Evolutionary conservation across 2,888 invertebrate species (phyloP).

Genomic region (Agelastica alni): DNA sequence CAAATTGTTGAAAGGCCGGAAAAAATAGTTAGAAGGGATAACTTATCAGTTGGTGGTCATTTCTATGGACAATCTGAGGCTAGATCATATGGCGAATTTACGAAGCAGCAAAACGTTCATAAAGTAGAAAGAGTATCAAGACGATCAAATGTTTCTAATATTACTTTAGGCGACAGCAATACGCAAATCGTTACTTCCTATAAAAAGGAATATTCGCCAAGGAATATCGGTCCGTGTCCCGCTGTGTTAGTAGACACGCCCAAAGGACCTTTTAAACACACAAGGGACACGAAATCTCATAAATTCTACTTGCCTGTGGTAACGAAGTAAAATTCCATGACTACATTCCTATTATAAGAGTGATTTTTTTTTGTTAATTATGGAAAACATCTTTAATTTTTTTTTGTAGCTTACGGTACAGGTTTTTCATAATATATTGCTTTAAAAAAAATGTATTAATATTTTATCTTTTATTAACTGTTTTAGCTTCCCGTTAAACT

Average conservation of each 20-base stretch:
- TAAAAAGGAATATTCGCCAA: constrained; percentile 75
- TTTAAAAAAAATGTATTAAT: constrained; percentile 22
- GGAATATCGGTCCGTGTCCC: constrained; percentile 76
- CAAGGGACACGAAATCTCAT: constrained; percentile 81
- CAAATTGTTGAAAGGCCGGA: constrained; percentile 65
- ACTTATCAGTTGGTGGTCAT: constrained; percentile 71
- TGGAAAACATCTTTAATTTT: constrained; percentile 15
- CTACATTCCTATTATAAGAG: constrained; percentile 6
- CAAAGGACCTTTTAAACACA: constrained; percentile 79
- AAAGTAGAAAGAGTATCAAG: constrained; percentile 65
- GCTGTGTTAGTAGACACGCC: constrained; percentile 77
- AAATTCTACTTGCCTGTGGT: constrained; percentile 78
- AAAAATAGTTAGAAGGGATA: constrained; percentile 66
- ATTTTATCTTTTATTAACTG: constrained; percentile 18
- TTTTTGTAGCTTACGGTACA: constrained; percentile 38
- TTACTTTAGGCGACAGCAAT: constrained; percentile 71
- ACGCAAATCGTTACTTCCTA: constrained; percentile 69
- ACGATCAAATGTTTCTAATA: constrained; percentile 73
- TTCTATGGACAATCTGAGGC: constrained; percentile 76
- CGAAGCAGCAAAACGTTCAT: constrained; percentile 58
- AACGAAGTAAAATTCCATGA: constrained; percentile 49
- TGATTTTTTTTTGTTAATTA: constrained; percentile 26
- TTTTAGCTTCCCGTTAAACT: constrained; percentile 27
- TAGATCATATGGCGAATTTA: constrained; percentile 71
- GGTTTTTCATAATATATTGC: constrained; percentile 43